Conservation (phyloP, 2,888 invertebrate genomes). For the Junonia oenone region DNA sequence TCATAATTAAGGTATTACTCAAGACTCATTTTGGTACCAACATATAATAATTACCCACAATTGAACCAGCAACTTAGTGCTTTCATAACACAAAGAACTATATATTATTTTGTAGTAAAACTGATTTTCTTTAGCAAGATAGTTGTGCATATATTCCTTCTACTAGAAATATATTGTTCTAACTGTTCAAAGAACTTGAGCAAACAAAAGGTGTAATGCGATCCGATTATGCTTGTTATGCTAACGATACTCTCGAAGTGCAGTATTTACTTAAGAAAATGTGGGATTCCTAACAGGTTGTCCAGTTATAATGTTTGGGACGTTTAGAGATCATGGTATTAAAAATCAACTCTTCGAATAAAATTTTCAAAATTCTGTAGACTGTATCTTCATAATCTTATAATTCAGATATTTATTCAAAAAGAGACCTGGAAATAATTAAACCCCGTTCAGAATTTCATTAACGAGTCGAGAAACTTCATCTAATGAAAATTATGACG, state of each 20-base stretch:
- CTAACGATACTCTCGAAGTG: constrained; percentile 6
- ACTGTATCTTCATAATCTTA: neutral
- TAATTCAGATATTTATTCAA: neutral
- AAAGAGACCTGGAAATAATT: neutral
- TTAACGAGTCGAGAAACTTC: constrained; percentile 11
- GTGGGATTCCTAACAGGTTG: neutral
- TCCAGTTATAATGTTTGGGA: too few species aligned
- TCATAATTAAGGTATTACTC: too few species aligned
- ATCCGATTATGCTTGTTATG: constrained; percentile 33
- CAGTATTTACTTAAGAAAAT: neutral
- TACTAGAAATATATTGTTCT: neutral
- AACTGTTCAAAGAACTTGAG: neutral
- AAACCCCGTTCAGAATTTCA: constrained; percentile 6
- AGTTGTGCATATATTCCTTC: neutral
- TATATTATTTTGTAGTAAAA: neutral
- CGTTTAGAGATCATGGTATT: too few species aligned
- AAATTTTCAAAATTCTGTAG: neutral
- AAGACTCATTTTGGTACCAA: too few species aligned
- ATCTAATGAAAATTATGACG: constrained; percentile 12
- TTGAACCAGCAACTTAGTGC: too few species aligned
- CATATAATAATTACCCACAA: too few species aligned
- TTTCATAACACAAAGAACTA: too few species aligned
- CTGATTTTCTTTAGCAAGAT: neutral
- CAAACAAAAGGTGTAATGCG: constrained; percentile 28
- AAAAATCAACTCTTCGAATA: neutral